Conservation (phyloP, 1,140 invertebrate species). For the Phenacoccus solenopsis region DNA sequence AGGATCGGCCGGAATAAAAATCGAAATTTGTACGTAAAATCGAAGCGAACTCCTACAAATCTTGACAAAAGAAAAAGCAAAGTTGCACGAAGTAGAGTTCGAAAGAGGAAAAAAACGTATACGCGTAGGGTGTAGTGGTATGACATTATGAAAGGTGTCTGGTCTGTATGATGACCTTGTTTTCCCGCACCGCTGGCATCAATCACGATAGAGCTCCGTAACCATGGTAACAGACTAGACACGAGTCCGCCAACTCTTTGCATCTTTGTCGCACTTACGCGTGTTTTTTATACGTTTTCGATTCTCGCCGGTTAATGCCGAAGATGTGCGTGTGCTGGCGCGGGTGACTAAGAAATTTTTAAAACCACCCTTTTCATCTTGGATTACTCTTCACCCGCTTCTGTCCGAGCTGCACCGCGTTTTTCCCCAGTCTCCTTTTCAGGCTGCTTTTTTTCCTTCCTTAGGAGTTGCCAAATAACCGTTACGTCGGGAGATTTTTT, state of each 20-base stretch:
- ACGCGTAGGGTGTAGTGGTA: not conserved
- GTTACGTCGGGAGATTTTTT: not conserved
- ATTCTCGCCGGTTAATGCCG: not conserved
- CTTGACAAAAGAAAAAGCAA: not conserved
- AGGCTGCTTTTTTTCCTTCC: not conserved
- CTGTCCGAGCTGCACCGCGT: not conserved
- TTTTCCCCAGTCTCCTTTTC: not conserved
- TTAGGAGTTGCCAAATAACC: not conserved
- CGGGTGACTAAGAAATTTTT: constrained; percentile 4
- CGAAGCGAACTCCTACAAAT: too few species aligned
- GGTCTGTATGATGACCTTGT: constrained; percentile 6
- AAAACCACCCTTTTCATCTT: constrained; percentile 6
- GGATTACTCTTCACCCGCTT: not conserved
- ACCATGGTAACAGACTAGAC: constrained; percentile 2
- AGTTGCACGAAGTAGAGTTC: not conserved
- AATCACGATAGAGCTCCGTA: not conserved
- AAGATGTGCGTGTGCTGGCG: not conserved
- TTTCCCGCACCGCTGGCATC: constrained; percentile 7
- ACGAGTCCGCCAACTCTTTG: constrained; percentile 7
- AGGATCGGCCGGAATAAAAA: too few species aligned
- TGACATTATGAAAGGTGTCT: constrained; percentile 11
- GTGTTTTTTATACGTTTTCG: constrained; percentile 3
- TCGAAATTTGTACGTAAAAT: too few species aligned
- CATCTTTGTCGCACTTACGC: constrained; percentile 3
- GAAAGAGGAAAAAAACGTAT: not conserved